phyloP scores from a whole-genome alignment of 2,113 vertebrate species.

The Otus sunia region DNA sequence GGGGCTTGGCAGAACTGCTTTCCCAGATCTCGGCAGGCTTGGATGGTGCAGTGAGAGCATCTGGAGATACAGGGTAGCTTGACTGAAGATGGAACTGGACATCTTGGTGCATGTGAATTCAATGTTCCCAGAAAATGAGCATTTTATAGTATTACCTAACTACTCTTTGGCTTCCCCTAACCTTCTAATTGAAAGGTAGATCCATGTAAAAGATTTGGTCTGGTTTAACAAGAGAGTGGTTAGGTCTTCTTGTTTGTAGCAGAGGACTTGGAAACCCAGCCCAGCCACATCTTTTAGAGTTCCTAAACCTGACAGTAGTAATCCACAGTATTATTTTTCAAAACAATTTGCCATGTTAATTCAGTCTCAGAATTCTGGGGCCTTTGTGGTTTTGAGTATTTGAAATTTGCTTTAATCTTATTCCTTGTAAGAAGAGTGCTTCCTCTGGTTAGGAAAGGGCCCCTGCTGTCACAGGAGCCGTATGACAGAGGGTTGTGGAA shows the following conservation, averaged over 20 bases:
- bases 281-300: background rate
- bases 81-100: background rate
- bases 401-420: background rate
- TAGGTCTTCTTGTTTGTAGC: background rate
- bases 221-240: background rate
- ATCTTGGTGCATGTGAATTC: background rate
- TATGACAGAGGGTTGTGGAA: background rate
- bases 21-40: background rate
- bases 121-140: background rate
- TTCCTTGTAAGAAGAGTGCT: background rate
- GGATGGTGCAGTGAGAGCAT: background rate
- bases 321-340: background rate
- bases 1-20: conserved; percentile 1
- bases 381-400: background rate
- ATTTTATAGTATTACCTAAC: background rate
- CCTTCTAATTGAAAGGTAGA: background rate
- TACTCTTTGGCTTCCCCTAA: background rate
- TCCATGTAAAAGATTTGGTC: background rate
- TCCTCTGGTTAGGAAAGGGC: background rate
- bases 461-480: background rate
- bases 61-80: background rate
- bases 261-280: background rate
- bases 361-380: background rate
- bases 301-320: background rate
- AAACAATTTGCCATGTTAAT: background rate